Evolutionary conservation across 2,888 invertebrate species (phyloP), one percentile per base, ranked within the genome.

Genomic region (Ceriagrion tenellum): DNA sequence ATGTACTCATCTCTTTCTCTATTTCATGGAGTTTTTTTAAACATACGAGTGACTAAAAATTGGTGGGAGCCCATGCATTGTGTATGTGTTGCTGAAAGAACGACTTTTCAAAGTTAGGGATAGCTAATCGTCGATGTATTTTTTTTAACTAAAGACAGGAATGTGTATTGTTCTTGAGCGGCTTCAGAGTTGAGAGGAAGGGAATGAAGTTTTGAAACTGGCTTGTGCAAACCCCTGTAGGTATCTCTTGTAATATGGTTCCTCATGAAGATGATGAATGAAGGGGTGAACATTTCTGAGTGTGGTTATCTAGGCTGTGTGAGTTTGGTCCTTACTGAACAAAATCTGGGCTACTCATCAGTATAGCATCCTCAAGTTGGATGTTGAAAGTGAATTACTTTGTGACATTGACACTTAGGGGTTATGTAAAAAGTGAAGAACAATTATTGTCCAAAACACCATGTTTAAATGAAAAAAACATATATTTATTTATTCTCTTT

Each of bases 241-340:
- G 55, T 93, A 69, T 93, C 93, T 93, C 69, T 69, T 93, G 55
- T 89, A 93, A 93, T 93, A 93, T 69, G 69, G 93, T 93, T 93
- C 93, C 93, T 93, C 69, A 69, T 69, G 93, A 93, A 93, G 93
- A 93, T 69, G 93, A 93, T 69, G 69, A 69, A 69, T 69, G 69
- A 63, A 93, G 69, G 47, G 40, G 47, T 93, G 69, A 74, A 69
- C 30, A 69, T 93, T 40, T 40, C 16, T 93, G 63, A 69, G 93
- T 93, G 93, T 93, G 63, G 69, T 93, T 69, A 20, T 93, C 93
- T 93, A 93, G 93, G 93, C 93, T 93, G 93, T 93, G 93, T 69
- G 93, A 74, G 93, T 74, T 93, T 74, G 74, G 59, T 59, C 63
- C 63, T 59, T 63, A 18, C 26, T 69, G n/a, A 69, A 55, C 40